Evolutionary conservation across 2,113 vertebrate genomes (phyloP).

Genomic region (Tylochromis polylepis): DNA sequence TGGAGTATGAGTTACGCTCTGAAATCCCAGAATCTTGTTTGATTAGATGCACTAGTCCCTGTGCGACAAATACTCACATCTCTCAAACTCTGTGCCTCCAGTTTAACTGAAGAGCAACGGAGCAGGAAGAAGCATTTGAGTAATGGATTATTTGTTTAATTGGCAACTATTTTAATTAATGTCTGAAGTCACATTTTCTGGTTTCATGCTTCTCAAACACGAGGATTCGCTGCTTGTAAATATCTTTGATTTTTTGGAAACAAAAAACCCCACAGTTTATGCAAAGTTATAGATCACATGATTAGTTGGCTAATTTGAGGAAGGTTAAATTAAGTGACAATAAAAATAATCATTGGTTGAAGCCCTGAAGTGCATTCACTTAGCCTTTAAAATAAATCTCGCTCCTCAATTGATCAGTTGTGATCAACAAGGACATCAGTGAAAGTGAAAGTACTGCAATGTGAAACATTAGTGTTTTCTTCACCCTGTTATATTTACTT

Average conservation of each 20-base stretch:
- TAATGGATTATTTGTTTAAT: background rate
- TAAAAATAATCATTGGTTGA: background rate
- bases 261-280: rapidly evolving
- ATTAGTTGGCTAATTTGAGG: background rate
- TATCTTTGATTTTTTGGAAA: background rate
- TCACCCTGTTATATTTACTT: background rate
- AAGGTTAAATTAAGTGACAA: background rate
- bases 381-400: background rate
- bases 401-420: background rate
- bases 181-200: background rate
- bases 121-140: background rate
- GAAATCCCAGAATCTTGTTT: background rate
- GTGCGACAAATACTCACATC: background rate
- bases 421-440: background rate
- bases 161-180: background rate
- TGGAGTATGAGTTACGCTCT: background rate
- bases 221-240: background rate
- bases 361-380: background rate
- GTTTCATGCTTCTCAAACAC: background rate
- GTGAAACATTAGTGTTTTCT: background rate
- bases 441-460: background rate
- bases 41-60: background rate
- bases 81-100: background rate
- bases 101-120: background rate
- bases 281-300: background rate